phyloP scores from a whole-genome alignment of 2,797 vertebrate genomes.

The Bradypodion pumilum region DNA sequence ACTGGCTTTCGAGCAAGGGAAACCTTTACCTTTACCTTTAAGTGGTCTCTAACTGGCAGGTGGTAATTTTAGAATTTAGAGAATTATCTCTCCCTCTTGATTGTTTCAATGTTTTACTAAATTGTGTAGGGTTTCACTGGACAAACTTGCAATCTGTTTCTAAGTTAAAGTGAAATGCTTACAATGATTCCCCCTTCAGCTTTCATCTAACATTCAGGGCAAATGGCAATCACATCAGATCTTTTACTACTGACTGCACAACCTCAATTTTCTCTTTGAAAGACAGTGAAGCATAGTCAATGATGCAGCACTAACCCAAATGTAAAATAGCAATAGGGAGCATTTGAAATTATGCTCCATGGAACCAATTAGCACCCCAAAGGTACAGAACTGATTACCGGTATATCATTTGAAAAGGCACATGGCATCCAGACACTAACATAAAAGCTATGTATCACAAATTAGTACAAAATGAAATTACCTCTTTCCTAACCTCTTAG shows the following conservation, averaged over 20 bases:
- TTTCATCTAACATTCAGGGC: not conserved
- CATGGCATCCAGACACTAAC: not conserved
- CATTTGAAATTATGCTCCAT: conserved; percentile 7
- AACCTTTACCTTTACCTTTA: too few relatives aligned
- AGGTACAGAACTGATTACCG: conserved; percentile 19
- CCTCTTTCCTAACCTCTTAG: not conserved
- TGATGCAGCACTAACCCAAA: not conserved
- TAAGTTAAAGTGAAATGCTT: not conserved
- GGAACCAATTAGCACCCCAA: conserved; percentile 1
- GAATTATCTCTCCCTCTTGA: not conserved
- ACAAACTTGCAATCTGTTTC: not conserved
- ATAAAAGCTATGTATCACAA: not conserved
- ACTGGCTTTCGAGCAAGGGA: too few relatives aligned
- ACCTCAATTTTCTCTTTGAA: conserved; percentile 1
- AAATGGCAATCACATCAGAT: not conserved
- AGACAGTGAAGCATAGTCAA: not conserved
- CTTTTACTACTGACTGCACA: not conserved
- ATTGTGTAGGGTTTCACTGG: not conserved
- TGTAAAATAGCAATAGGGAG: not conserved
- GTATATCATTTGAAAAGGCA: not conserved
- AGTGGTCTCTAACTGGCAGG: not conserved
- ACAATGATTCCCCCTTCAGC: not conserved
- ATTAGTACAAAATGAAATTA: not conserved
- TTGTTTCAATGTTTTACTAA: not conserved
- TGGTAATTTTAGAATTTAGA: not conserved